phyloP scores from a whole-genome alignment of 37 sponge, comb jelly and placozoan genomes.

The Oscarella lobularis region DNA sequence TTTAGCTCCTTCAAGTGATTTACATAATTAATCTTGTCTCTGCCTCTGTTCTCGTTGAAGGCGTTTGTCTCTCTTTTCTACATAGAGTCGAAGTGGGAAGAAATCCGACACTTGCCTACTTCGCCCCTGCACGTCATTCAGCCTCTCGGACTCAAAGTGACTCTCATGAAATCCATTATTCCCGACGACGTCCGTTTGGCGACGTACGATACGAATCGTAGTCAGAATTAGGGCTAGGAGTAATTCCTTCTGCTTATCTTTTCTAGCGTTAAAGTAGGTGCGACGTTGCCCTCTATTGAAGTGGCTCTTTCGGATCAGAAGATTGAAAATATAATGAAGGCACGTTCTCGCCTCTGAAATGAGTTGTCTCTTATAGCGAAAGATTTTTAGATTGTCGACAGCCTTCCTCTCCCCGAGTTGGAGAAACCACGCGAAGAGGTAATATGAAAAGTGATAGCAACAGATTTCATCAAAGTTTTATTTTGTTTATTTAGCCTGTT shows the following conservation, averaged over 20 bases:
- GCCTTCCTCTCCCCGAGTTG: not conserved
- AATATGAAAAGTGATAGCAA: too few species aligned
- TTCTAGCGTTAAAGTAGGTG: not conserved
- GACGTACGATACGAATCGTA: not conserved
- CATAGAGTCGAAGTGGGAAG: too few species aligned
- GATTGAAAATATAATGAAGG: not conserved
- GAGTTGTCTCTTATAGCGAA: not conserved
- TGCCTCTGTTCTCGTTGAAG: too few species aligned
- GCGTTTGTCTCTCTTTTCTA: too few species aligned
- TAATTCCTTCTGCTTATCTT: too few species aligned
- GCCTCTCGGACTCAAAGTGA: not conserved
- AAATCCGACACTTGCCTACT: not conserved
- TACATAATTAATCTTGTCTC: too few species aligned
- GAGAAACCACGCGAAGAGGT: too few species aligned
- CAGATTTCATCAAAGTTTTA: too few species aligned
- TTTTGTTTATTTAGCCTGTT: not conserved
- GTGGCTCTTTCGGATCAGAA: not conserved
- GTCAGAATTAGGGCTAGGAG: too few species aligned
- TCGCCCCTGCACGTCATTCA: not conserved
- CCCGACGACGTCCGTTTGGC: not conserved
- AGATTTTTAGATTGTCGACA: not conserved
- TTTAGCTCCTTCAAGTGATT: not conserved
- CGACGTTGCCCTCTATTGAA: not conserved
- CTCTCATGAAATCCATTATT: not conserved
- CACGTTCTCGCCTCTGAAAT: not conserved